Evolutionary conservation across 2,113 vertebrate species (phyloP), one percentile per base, ranked within the genome.

Genomic region (Notothenia rossii): DNA sequence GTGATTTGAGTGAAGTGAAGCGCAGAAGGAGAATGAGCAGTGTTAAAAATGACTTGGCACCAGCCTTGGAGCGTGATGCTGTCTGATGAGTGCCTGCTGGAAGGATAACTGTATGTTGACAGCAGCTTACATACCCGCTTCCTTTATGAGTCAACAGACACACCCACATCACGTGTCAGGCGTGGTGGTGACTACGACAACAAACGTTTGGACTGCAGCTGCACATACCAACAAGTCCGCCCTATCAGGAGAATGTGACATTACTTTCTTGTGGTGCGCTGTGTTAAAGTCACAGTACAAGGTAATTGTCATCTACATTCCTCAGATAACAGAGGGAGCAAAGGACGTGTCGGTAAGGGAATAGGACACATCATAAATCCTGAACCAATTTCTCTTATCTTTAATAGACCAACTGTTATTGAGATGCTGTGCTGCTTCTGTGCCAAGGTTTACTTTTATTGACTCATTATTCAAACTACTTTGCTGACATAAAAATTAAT

Each of bases 11-110:
- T 75, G 50, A 84, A 90, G 62, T 65, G 72, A 73, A 80, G 72
- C 80, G 75, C 49, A 45, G n/a, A 87, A 71, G 55, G 49, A 70
- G 77, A 85, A 90, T 87, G 73, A 79, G 77, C 79, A 84, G 68
- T 62, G 81, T 85, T 82, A n/a, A 40, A 71, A 61, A 64, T 17
- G 72, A 65, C 86, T 40, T 85, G 82, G 82, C 74, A 61, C 79
- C 71, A 58, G 66, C 69, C 68, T 71, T 60, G 65, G 65, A 81
- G 45, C 18, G 10, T 33, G 15, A 66, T 43, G 13, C 72, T 33
- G 60, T 86, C 62, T 87, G 63, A 61, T 40, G 29, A 29, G 29
- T 3, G 29, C 29, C 29, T 29, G 29, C 29, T 29, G 59, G 43
- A 20, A n/a, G 51, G 59, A 75, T 56, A 11, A 65, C 61, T 69